Base-by-base conservation (phyloP, 2,797 vertebrate species). In the Mus minutoides region DNA sequence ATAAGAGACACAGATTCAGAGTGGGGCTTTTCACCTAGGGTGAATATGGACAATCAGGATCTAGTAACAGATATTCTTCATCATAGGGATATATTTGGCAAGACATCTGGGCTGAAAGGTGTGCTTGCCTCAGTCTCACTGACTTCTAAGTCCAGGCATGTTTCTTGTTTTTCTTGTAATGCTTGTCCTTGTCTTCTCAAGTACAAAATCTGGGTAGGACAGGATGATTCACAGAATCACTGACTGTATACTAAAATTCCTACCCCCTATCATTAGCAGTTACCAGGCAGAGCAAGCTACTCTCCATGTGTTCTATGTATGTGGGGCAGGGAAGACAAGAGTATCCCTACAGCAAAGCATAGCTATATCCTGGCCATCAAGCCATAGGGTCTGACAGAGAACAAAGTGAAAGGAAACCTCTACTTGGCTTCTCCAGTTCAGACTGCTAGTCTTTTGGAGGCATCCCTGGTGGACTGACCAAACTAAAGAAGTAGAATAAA, bases 381-480 rank as follows among this genome's bases (percentile, higher is more conserved):
- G 26, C 17, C 31, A 79, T 10, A 49, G 4, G 31, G 54, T 34
- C 4, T 21, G 13, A 37, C 12, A 3, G 11, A 13, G 14, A 21
- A 0, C 1, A 34, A 43, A 88, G 31, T 8, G 1, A 11, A 78
- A 10, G 24, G 31, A 46, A 76, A 31, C 6, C 1, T 11, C 16
- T 21, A 43, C n/a, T 31, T 67, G 80, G 7, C n/a, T 54, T 88
- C 37, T 1, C 11, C 1, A 31, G 11, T 24, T 80, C 62, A 78
- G 31, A 29, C 14, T 34, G 21, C 16, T 26, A 19, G 11, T 67
- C 22, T 3, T 3, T 34, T 13, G 16, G 26, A 31, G 43, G 56
- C 4, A 29, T n/a, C 2, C 17, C 34, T 2, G 1, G 7, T 2
- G 2, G 1, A 17, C 22, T n/a, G 0, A 60, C 24, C 0, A 12